Base-by-base conservation (phyloP, 2,888 invertebrate species). In the Eilema caniola region DNA sequence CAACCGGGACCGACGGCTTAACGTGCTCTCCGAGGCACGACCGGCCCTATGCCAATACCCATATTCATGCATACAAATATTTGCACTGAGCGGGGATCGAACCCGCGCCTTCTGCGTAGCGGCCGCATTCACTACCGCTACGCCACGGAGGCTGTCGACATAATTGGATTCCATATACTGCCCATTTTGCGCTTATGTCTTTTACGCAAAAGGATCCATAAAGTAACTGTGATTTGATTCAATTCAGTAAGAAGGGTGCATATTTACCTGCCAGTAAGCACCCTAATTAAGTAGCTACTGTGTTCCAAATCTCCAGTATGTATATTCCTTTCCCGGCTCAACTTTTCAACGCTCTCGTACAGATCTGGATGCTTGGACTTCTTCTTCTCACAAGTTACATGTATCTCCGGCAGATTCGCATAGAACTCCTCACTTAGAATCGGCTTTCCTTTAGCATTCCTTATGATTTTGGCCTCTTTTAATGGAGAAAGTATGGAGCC, bases 401-500 rank as follows among this genome's bases (percentile, higher is more conserved):
- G 92, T 7, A 95, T 92, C 73, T 95, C 95, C 5, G 95, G 95
- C 2, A 95, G 82, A 71, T 91, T 90, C 3, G 89, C 88, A 75
- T 95, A 95, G 82, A 95, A 95, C 25, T 92, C 92, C 0, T 95
- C 94, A 73, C 88, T 93, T 2, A 94, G 70, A 3, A 95, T 93
- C 0, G 93, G 90, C 67, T 93, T 93, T 0, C 94, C 92, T 77
- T 88, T 90, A 0, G 90, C 85, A 62, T 92, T 89, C 70, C 90
- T 88, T n/a, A 94, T 89, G 10, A 90, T 83, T 33, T 89, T 87
- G 1, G 93, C 94, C 56, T 94, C 93, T 77, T 94, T 91, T n/a
- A 94, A 77, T 0, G 95, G 92, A 0, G 93, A 93, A 23, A 96
- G 87, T 16, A 96, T 91, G 33, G 95, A 95, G 4, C 96, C 96